Percentiles rank a stretch among this genome's conserved stretches.
Evolutionary conservation across 2,797 vertebrate genomes (phyloP).

Genomic region (Nasua narica): DNA sequence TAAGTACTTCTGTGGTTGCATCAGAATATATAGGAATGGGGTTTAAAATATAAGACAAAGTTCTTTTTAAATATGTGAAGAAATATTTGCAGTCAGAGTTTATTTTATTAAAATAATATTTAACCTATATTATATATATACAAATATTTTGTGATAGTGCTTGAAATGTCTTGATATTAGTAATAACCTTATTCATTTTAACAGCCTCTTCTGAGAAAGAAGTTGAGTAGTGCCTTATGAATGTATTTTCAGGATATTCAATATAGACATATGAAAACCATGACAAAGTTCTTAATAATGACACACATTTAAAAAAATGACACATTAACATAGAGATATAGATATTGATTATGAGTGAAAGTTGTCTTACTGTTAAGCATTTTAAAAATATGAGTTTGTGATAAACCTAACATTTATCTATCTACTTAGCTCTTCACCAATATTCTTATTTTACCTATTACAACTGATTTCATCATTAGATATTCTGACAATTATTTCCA

Average conservation of each 20-base stretch:
- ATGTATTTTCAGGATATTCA: neutral
- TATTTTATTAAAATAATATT: conserved; percentile 26
- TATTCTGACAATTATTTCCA: conserved; percentile 81
- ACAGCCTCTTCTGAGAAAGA: neutral
- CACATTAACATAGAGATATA: neutral
- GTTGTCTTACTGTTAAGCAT: neutral
- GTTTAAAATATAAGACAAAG: neutral
- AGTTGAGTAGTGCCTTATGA: neutral
- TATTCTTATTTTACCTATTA: conserved; percentile 42
- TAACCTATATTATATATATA: neutral
- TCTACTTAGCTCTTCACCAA: neutral
- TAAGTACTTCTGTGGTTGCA: neutral
- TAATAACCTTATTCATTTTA: neutral
- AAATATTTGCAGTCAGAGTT: neutral
- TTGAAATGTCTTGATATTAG: neutral
- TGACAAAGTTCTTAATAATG: conserved; percentile 13
- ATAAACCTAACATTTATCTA: neutral
- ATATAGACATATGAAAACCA: neutral
- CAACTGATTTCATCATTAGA: conserved; percentile 60
- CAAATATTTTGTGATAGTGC: neutral
- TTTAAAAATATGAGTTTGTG: neutral
- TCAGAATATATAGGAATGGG: neutral
- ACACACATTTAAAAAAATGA: conserved; percentile 3
- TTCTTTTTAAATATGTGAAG: neutral
- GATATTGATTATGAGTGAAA: neutral